Evolutionary conservation across 2,113 vertebrate species (phyloP).

Genomic region (Picathartes gymnocephalus): DNA sequence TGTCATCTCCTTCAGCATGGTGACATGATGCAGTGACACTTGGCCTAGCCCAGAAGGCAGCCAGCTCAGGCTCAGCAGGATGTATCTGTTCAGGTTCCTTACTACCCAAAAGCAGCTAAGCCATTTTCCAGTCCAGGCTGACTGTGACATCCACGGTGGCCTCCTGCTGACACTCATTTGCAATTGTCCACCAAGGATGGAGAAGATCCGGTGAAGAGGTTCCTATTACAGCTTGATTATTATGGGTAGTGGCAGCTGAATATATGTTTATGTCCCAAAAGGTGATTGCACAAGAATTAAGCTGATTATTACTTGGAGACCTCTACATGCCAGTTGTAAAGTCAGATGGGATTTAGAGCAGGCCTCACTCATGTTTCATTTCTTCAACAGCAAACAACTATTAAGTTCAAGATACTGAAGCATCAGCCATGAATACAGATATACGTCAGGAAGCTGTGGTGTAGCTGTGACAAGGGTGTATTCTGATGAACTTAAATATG

Average conservation of each 20-base stretch:
- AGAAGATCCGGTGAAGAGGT: not conserved
- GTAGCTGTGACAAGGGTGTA: not conserved
- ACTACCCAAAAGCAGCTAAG: not conserved
- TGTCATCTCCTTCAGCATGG: not conserved
- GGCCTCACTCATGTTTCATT: not conserved
- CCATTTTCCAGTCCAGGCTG: not conserved
- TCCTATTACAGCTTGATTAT: not conserved
- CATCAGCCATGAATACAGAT: not conserved
- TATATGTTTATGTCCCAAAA: not conserved
- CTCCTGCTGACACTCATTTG: not conserved
- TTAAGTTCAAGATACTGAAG: not conserved
- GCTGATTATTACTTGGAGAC: not conserved
- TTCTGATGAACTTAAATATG: not conserved
- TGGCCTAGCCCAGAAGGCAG: not conserved
- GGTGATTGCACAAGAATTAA: not conserved
- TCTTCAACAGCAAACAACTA: not conserved
- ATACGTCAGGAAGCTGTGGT: not conserved
- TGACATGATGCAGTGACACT: not conserved
- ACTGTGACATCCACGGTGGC: fast-evolving
- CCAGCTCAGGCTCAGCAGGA: not conserved
- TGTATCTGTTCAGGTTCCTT: not conserved
- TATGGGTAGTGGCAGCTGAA: not conserved
- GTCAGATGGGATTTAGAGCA: not conserved
- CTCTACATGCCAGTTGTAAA: not conserved
- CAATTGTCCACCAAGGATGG: fast-evolving